phyloP scores from a whole-genome alignment of 1,140 invertebrate species.

The Parapsyche elsis region DNA sequence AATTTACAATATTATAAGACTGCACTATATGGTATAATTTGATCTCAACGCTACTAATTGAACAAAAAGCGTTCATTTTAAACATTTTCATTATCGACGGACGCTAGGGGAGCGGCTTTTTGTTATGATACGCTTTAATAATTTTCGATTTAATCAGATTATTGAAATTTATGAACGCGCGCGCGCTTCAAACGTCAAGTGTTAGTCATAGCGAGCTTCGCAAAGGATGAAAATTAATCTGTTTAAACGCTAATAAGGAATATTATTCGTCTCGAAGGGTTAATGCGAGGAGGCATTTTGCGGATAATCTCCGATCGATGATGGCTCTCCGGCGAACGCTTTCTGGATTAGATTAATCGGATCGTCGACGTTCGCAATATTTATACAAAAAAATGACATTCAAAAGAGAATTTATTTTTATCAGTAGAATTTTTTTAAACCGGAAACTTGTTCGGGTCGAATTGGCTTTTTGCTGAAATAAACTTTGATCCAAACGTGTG shows the following conservation, averaged over 20 bases:
- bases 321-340: neutral
- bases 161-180: constrained; percentile 24
- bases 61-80: too few species aligned
- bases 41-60: too few species aligned
- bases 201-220: neutral
- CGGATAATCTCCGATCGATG: constrained; percentile 4
- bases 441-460: too few species aligned
- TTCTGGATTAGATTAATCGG: neutral
- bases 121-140: neutral
- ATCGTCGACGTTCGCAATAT: neutral
- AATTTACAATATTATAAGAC: too few species aligned
- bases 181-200: neutral
- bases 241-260: constrained; percentile 14
- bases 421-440: too few species aligned
- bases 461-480: too few species aligned
- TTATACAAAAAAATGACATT: neutral
- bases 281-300: neutral
- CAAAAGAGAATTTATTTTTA: neutral
- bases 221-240: constrained; percentile 17
- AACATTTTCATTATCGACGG: too few species aligned
- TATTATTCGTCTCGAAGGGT: neutral
- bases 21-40: too few species aligned
- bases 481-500: too few species aligned
- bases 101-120: neutral
- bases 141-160: neutral